A percentile compares a stretch with the other conserved stretches of the same genome.
These are phyloP conservation scores for Sinopyrophorus schimmeli DNA, from an alignment of 2,888 invertebrate species.

Conservation along the genomic window DNA sequence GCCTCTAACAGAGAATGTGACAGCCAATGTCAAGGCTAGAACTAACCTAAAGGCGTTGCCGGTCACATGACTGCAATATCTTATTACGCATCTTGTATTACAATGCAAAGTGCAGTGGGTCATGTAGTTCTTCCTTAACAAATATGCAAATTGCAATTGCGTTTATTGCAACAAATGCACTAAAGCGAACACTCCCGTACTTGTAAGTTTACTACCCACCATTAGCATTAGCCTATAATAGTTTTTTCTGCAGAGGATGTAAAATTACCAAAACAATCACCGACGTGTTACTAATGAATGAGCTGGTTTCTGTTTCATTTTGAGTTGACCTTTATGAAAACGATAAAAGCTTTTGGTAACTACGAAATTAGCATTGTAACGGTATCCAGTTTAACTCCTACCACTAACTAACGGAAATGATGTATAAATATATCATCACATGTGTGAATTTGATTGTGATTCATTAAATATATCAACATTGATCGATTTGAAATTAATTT, in stretches of 20 bases:
- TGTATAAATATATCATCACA: conserved; percentile 16
- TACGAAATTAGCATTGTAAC: conserved; percentile 19
- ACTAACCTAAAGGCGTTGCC: conserved; percentile 36
- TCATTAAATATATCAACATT: too few species aligned
- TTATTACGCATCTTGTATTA: conserved; percentile 29
- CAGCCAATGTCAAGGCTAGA: conserved; percentile 49
- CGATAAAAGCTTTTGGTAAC: conserved; percentile 6
- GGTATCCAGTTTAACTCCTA: conserved; percentile 15
- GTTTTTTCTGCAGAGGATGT: too few species aligned
- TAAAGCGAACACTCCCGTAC: too few species aligned
- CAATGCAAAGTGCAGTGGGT: conserved; percentile 24
- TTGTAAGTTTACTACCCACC: too few species aligned
- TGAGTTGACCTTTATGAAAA: conserved; percentile 9
- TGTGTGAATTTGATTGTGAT: too few species aligned
- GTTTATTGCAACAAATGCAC: too few species aligned
- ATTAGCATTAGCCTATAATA: too few species aligned
- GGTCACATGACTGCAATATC: conserved; percentile 26
- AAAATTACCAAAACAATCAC: conserved; percentile 9
- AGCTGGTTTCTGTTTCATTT: conserved; percentile 17
- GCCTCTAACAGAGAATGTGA: conserved; percentile 44
- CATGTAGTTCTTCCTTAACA: conserved; percentile 20
- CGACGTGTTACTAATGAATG: conserved; percentile 6
- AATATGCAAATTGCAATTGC: conserved; percentile 6
- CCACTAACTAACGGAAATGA: conserved; percentile 13
- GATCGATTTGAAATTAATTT: too few species aligned